Evolutionary conservation across 2,888 invertebrate genomes (phyloP), one percentile per base, ranked within the genome.

Genomic region (Selenia dentaria): DNA sequence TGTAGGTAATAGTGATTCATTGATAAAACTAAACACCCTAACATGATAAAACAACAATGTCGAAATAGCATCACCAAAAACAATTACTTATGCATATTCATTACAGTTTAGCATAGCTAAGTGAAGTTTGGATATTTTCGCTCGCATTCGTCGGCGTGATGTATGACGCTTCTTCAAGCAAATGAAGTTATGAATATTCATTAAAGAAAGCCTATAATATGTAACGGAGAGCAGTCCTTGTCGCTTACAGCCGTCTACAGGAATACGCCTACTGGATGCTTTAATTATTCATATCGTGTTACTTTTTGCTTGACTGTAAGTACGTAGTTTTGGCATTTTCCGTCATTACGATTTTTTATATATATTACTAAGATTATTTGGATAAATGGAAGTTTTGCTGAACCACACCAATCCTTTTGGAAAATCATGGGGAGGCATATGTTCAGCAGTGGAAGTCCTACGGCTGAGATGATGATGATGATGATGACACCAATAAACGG

Each of bases 171-270:
- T 82, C 82, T 82, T 78, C 71, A 74, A 76, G 78, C 69, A 80
- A 83, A 82, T 79, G 67, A 78, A 75, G 65, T 78, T 70, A 81
- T 83, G 79, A 83, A 83, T 83, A 83, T 83, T 80, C 77, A 83
- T 82, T 67, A 68, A 65, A 65, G 66, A 73, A 77, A 76, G 71
- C 70, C 71, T 70, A 75, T 67, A 72, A 54, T 59, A 38, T 51
- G 45, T 63, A 66, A 73, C 64, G 64, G 64, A 47, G 62, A 65
- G 57, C 67, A 67, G 67, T 70, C 72, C 64, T 73, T 71, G 72
- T 62, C 68, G 69, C 66, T 66, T 70, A 71, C 62, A 64, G 65
- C 45, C 51, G 55, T 57, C 51, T 60, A 64, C 46, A 62, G 59
- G 63, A 73, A 68, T 67, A 53, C 54, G 56, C 10, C 10, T 2